phyloP scores from a whole-genome alignment of 2,113 vertebrate genomes.

The Dunckerocampus dactyliophorus region DNA sequence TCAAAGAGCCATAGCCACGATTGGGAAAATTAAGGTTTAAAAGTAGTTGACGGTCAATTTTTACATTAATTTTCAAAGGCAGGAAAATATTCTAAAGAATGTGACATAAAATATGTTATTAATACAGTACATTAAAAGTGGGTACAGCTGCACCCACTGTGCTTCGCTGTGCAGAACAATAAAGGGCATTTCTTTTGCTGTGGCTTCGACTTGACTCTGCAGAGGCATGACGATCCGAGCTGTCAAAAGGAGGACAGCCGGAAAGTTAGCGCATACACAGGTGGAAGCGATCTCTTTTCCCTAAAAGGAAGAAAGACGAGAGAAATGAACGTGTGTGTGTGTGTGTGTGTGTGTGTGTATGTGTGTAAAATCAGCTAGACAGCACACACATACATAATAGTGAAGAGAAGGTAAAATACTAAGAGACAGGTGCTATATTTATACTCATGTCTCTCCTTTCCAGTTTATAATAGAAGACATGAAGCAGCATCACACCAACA shows the following conservation, averaged over 20 bases:
- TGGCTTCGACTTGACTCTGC: constrained; percentile 19
- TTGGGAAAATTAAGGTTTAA: not conserved
- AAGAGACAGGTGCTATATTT: not conserved
- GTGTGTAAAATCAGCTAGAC: constrained; percentile 30
- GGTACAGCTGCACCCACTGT: too few species aligned
- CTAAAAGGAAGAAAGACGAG: constrained; percentile 60
- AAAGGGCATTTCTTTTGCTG: constrained; percentile 6
- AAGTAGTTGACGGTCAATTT: too few species aligned
- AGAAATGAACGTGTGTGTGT: constrained; percentile 26
- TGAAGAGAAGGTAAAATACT: not conserved
- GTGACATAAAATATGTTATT: too few species aligned
- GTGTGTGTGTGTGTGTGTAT: constrained; percentile 8
- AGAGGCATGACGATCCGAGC: constrained; percentile 20
- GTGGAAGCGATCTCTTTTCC: constrained; percentile 57
- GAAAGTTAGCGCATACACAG: constrained; percentile 31
- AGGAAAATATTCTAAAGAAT: too few species aligned
- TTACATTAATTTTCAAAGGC: too few species aligned
- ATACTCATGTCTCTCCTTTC: constrained; percentile 3
- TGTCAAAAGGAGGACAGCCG: constrained; percentile 26
- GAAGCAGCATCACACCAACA: constrained; percentile 93
- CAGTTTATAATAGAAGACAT: constrained; percentile 98
- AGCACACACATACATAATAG: constrained; percentile 18
- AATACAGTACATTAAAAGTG: too few species aligned
- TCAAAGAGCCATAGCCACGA: not conserved
- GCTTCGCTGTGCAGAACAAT: not conserved